Percentiles rank a stretch among this genome's conserved stretches.
Evolutionary conservation across 2,113 vertebrate species (phyloP).

Genomic region (Zosterops lateralis): DNA sequence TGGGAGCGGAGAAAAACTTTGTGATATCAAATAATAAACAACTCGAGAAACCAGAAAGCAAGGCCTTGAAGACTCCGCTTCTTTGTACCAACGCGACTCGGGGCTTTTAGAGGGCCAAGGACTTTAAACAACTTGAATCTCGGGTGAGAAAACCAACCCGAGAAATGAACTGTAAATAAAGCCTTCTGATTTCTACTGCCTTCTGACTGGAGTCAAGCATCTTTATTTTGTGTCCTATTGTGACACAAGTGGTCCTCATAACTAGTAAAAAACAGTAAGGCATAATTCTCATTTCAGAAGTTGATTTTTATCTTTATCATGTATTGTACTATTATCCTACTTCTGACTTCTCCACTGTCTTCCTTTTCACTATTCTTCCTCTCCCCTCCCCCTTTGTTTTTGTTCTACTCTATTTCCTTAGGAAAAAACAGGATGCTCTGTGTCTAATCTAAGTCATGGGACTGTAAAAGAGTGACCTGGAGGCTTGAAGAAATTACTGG

Average conservation of each 20-base stretch:
- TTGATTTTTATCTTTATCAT: background rate
- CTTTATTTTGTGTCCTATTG: too few relatives aligned
- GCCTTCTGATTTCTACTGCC: too few relatives aligned
- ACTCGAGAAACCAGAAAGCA: too few relatives aligned
- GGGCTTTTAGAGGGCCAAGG: too few relatives aligned
- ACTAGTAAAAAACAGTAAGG: background rate
- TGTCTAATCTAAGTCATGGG: background rate
- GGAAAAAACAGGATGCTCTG: background rate
- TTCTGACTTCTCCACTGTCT: background rate
- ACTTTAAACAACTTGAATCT: too few relatives aligned
- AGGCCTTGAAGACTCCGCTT: too few relatives aligned
- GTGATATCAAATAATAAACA: too few relatives aligned
- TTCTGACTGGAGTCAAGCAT: too few relatives aligned
- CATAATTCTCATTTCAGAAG: background rate
- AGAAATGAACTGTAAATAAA: too few relatives aligned
- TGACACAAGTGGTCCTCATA: background rate
- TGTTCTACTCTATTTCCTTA: background rate
- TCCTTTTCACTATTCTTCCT: background rate
- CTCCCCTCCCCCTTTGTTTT: fast-evolving
- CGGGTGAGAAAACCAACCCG: too few relatives aligned
- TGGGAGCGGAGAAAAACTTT: too few relatives aligned
- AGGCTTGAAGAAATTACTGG: background rate
- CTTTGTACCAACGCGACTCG: too few relatives aligned
- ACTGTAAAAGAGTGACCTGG: background rate
- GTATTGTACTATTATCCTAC: background rate